Evolutionary conservation across 1,140 invertebrate species (phyloP), one percentile per base, ranked within the genome.

Genomic region (Lordiphosa collinella): DNA sequence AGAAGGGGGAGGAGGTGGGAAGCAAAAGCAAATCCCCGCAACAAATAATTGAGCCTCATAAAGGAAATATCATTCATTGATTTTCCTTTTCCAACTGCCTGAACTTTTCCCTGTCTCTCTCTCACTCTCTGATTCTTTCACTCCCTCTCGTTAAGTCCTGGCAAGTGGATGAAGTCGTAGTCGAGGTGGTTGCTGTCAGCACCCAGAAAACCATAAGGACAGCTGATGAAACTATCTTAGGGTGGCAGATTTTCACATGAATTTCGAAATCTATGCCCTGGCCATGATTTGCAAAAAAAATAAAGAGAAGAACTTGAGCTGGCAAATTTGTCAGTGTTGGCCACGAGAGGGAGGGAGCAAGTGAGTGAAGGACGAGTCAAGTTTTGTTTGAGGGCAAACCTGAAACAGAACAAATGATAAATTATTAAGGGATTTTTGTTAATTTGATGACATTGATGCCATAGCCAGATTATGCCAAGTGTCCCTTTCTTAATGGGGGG

Each of bases 1-100:
- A n/a, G n/a, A n/a, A n/a, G 60, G 63, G 59, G 63, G 58, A 40
- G 69, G 60, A 49, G 69, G 66, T 52, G 44, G 72, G 9, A 14
- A 48, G 46, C 3, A 75, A 80, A 59, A 75, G 63, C 61, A 86
- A 85, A 86, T 86, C 80, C 80, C 80, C 80, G 80, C 80, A 86
- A 71, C 82, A 86, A 86, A 86, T 86, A 86, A 86, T 86, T 86
- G 80, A 86, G 80, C 64, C 80, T 69, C 63, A 86, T 74, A 80
- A 74, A 76, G 79, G 79, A 86, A 76, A 80, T 82, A 80, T 80
- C 76, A 76, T 82, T 80, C 80, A 86, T 86, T 86, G 80, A 86
- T 86, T 86, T 86, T 86, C 54, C 58, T 44, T 50, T 48, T 29
- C 29, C 70, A 37, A 41, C 47, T 37, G 48, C 58, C 52, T 43